phyloP scores from a whole-genome alignment of 2,888 invertebrate species.

The Cosmia trapezina region DNA sequence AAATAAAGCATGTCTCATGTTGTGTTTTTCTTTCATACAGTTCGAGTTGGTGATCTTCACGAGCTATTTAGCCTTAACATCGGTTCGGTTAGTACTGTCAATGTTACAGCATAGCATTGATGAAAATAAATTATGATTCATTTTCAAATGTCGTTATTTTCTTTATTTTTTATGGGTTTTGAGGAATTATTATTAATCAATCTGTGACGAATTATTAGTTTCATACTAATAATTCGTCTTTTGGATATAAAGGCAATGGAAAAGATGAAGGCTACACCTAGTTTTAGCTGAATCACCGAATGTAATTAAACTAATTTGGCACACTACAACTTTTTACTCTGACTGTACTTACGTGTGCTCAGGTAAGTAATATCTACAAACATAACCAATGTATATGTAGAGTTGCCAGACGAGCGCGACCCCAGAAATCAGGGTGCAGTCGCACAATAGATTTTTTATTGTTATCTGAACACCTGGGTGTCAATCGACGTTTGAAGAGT shows the following conservation, averaged over 20 bases:
- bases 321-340: too few species aligned
- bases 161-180: constrained; percentile 32
- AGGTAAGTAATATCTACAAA: too few species aligned
- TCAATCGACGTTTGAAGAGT: too few species aligned
- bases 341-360: too few species aligned
- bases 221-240: neutral
- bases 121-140: constrained; percentile 58
- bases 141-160: constrained; percentile 53
- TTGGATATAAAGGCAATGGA: neutral
- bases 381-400: too few species aligned
- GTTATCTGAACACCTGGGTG: too few species aligned
- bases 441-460: too few species aligned
- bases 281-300: too few species aligned
- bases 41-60: constrained; percentile 64
- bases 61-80: constrained; percentile 58
- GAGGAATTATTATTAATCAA: too few species aligned
- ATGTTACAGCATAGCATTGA: constrained; percentile 50
- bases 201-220: neutral
- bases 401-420: too few species aligned
- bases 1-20: constrained; percentile 68
- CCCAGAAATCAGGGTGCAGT: neutral
- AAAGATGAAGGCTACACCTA: neutral
- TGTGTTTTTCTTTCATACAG: constrained; percentile 77
- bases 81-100: constrained; percentile 75
- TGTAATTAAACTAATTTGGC: too few species aligned